Conservation (phyloP, 2,888 invertebrate species). For the Thysanoteuthis rhombus region DNA sequence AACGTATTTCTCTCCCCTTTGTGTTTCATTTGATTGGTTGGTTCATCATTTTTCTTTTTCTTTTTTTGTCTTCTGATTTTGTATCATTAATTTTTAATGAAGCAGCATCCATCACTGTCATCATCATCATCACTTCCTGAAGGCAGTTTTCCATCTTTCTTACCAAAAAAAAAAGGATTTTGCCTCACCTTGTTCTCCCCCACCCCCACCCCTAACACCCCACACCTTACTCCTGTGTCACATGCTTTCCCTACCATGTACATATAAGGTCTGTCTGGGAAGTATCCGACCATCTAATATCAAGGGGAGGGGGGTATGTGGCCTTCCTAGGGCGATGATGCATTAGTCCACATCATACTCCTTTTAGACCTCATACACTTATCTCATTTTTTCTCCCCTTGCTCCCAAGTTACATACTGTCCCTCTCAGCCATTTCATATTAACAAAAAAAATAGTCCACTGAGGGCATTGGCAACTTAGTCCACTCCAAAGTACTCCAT, state of each 20-base stretch:
- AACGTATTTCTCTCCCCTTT: background rate
- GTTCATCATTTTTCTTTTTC: background rate
- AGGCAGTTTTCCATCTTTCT: background rate
- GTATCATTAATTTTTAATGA: background rate
- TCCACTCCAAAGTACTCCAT: too few relatives aligned
- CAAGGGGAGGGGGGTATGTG: too few relatives aligned
- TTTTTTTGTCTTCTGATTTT: background rate
- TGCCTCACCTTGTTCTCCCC: background rate
- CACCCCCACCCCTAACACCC: background rate
- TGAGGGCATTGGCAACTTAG: too few relatives aligned
- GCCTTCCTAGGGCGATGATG: too few relatives aligned
- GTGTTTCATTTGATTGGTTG: background rate
- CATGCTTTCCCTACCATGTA: background rate
- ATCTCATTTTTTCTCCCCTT: too few relatives aligned
- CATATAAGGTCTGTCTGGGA: too few relatives aligned
- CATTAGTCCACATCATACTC: too few relatives aligned
- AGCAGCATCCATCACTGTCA: background rate
- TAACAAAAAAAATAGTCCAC: too few relatives aligned
- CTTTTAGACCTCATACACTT: too few relatives aligned
- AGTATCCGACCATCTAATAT: too few relatives aligned
- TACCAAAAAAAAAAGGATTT: background rate
- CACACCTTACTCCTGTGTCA: background rate
- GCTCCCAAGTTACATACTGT: too few relatives aligned
- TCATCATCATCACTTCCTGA: background rate
- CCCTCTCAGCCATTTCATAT: too few relatives aligned